phyloP scores from a whole-genome alignment of 2,888 invertebrate genomes.

The Rhyacophila evoluta region DNA sequence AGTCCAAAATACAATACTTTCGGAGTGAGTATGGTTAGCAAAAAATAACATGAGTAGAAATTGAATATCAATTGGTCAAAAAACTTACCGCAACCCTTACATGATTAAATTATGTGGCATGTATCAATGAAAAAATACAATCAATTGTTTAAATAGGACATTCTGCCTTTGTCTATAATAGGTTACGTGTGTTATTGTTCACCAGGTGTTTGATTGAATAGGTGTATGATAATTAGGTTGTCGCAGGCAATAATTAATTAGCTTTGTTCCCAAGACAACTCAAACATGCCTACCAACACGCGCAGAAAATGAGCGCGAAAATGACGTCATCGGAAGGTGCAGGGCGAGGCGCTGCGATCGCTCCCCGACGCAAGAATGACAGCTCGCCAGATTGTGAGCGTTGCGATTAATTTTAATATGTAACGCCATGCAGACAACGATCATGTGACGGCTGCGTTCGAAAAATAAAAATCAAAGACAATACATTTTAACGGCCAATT shows the following conservation, averaged over 20 bases:
- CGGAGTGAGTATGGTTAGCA: no score
- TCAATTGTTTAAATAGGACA: background rate
- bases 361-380: background rate
- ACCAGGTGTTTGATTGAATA: background rate
- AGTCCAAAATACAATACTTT: no score
- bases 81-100: no score
- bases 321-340: background rate
- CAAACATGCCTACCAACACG: background rate
- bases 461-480: no score
- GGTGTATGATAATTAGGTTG: background rate
- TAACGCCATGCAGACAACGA: no score
- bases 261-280: background rate
- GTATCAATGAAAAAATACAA: no score
- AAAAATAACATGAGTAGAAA: no score
- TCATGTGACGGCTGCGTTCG: no score
- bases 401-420: no score
- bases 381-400: background rate
- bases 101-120: no score
- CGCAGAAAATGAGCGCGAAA: constrained; percentile 16
- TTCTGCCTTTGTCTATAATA: background rate
- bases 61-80: no score
- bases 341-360: background rate
- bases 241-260: background rate
- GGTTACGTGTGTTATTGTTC: background rate
- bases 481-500: no score